Evolutionary conservation across 2,113 vertebrate species (phyloP).

Genomic region (Jacana jacana): DNA sequence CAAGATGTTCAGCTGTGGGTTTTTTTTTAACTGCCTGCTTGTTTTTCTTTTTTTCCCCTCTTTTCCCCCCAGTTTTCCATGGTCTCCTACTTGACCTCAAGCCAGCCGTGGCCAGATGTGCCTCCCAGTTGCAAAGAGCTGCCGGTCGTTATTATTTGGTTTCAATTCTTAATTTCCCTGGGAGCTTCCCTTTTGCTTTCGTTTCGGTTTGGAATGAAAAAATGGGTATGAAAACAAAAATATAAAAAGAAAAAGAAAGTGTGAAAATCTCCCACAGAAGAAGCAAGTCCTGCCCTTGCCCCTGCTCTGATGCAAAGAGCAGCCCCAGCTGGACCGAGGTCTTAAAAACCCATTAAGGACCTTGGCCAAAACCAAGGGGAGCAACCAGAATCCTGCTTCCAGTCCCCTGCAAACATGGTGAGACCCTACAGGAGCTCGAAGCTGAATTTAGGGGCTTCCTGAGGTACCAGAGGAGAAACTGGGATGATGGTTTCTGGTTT

Average conservation of each 20-base stretch:
- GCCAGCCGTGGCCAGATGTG: not conserved
- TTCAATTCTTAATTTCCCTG: not conserved
- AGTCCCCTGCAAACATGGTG: not conserved
- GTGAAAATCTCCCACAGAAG: not conserved
- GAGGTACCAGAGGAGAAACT: not conserved
- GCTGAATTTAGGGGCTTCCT: not conserved
- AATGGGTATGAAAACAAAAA: not conserved
- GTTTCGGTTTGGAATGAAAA: not conserved
- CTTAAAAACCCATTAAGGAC: not conserved
- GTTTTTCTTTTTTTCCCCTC: not conserved
- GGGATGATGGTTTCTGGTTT: not conserved
- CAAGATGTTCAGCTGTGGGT: rapidly evolving
- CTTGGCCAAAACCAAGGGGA: not conserved
- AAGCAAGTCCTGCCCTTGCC: not conserved
- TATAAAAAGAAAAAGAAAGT: not conserved
- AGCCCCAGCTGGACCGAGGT: not conserved
- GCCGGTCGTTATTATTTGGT: rapidly evolving
- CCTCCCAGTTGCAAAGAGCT: not conserved
- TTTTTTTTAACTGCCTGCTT: not conserved
- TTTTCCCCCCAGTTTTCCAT: rapidly evolving
- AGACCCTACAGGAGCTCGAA: not conserved
- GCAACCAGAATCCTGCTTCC: not conserved
- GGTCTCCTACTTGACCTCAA: not conserved
- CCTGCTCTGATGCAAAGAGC: not conserved
- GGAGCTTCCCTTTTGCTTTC: not conserved